A percentile compares a stretch with the other conserved stretches of the same genome.
These are phyloP conservation scores for Heliconius ismenius DNA, from an alignment of 2,888 invertebrate genomes.

Conservation along the genomic window DNA sequence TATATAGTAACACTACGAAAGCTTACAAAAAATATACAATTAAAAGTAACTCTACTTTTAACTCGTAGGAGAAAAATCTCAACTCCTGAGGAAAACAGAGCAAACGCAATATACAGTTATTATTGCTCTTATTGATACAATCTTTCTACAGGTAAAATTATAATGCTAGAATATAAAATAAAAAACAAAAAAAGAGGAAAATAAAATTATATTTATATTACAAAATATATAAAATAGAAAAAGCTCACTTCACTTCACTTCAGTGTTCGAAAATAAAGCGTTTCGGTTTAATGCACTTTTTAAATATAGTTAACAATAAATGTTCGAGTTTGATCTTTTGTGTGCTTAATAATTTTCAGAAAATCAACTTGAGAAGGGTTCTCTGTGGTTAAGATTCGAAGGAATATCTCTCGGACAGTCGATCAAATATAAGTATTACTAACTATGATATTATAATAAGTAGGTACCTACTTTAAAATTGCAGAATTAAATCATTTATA, in stretches of 20 bases:
- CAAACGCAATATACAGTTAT: neutral
- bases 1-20: neutral
- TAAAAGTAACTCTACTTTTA: neutral
- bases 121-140: neutral
- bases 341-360: neutral
- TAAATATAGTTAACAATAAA: neutral
- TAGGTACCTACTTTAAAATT: no score
- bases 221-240: no score
- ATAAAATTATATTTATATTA: neutral
- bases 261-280: neutral
- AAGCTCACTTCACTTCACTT: neutral
- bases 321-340: neutral
- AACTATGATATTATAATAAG: no score
- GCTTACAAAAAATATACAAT: neutral
- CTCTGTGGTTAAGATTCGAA: neutral
- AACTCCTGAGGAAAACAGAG: neutral
- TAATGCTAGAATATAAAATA: neutral
- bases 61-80: neutral
- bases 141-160: neutral
- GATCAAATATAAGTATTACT: neutral
- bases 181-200: neutral
- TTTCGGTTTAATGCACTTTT: neutral
- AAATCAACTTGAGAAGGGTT: neutral
- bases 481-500: no score
- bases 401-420: neutral